These are phyloP conservation scores for Branchinecta lynchi DNA, from an alignment of 1,140 invertebrate species.

Conservation along the genomic window DNA sequence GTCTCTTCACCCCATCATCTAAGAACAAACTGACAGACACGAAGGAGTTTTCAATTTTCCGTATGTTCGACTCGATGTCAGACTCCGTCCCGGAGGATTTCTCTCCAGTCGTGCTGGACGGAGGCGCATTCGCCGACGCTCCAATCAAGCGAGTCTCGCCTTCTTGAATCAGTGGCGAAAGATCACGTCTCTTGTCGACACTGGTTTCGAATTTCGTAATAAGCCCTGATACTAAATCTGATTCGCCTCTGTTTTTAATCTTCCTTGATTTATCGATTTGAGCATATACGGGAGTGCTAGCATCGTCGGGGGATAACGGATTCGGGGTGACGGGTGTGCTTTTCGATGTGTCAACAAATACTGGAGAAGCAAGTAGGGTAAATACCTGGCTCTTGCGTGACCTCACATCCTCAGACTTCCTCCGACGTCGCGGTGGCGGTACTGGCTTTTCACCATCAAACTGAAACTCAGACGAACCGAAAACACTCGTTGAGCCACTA, in stretches of 20 bases:
- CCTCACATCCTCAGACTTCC: constrained; percentile 15
- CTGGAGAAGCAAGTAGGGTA: background rate
- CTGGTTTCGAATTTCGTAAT: background rate
- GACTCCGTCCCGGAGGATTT: constrained; percentile 15
- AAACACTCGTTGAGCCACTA: background rate
- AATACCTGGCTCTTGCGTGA: background rate
- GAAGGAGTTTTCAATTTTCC: constrained; percentile 21
- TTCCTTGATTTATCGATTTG: constrained; percentile 18
- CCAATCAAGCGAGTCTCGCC: background rate
- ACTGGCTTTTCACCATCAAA: background rate
- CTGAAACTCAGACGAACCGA: background rate
- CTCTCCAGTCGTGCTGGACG: background rate
- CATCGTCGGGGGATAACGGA: background rate
- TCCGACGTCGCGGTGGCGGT: constrained; percentile 18
- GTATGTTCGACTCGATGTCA: constrained; percentile 23
- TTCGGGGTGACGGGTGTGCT: background rate
- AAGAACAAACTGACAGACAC: constrained; percentile 22
- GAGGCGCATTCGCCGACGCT: background rate
- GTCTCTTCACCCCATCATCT: constrained; percentile 18
- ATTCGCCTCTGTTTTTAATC: constrained; percentile 4
- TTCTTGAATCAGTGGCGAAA: background rate
- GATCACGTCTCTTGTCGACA: background rate
- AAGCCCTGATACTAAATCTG: background rate
- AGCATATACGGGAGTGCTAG: constrained; percentile 17
- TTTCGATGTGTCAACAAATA: background rate